Conservation (phyloP, 2,888 invertebrate species). For the Neoscelio sp. region DNA sequence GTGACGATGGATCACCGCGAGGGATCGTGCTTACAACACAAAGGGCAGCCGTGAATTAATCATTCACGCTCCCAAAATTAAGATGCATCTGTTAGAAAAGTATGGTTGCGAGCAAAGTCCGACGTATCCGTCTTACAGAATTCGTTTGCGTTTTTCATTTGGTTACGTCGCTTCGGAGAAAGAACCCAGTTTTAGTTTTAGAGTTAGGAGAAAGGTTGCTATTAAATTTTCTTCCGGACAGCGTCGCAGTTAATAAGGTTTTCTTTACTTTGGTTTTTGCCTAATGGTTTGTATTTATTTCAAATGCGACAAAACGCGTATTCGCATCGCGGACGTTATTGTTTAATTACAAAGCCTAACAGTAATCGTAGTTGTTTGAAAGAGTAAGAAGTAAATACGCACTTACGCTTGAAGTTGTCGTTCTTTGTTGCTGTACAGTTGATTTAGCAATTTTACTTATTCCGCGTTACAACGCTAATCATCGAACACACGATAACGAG, state of each 20-base stretch:
- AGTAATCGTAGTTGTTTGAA: constrained; percentile 24
- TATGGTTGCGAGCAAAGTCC: neutral
- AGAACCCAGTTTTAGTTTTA: no score
- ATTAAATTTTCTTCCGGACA: no score
- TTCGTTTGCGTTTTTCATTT: no score
- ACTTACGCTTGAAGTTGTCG: constrained; percentile 60
- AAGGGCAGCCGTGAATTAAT: constrained; percentile 3
- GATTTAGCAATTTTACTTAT: constrained; percentile 72
- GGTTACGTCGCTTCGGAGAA: no score
- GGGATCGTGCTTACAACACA: constrained; percentile 28
- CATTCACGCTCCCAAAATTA: no score
- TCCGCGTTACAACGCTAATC: constrained; percentile 63
- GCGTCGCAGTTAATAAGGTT: no score
- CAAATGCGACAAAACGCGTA: neutral
- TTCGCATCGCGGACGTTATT: neutral
- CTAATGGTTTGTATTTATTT: neutral
- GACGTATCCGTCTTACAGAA: neutral
- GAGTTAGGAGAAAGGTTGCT: no score
- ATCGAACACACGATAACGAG: constrained; percentile 34
- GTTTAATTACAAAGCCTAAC: constrained; percentile 27
- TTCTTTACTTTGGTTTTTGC: neutral
- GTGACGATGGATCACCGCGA: constrained; percentile 3
- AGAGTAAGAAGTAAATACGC: no score
- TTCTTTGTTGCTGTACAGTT: constrained; percentile 72
- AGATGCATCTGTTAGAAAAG: no score